These are phyloP conservation scores for Hylaeus anthracinus DNA, from an alignment of 1,140 invertebrate species.

Conservation along the genomic window DNA sequence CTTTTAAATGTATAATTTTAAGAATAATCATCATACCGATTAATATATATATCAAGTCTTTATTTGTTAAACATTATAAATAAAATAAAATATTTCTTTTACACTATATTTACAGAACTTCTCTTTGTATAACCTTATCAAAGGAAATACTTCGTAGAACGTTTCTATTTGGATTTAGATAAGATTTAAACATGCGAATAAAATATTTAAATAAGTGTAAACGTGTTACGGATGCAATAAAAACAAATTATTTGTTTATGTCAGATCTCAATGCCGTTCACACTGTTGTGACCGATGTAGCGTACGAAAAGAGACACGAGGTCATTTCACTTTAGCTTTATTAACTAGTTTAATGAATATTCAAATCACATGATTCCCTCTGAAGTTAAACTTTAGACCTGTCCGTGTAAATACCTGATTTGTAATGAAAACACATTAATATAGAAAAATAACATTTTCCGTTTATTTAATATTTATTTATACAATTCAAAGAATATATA, in stretches of 20 bases:
- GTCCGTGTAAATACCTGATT: slow-evolving; percentile 10
- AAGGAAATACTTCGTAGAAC: background rate
- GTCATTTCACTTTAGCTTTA: slow-evolving; percentile 9
- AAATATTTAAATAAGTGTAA: background rate
- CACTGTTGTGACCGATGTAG: background rate
- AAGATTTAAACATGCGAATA: background rate
- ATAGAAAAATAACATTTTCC: slow-evolving; percentile 32
- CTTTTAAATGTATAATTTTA: background rate
- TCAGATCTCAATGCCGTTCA: background rate
- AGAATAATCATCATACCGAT: background rate
- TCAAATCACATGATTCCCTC: background rate
- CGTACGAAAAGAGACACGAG: background rate
- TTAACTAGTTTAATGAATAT: background rate
- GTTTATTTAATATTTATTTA: slow-evolving; percentile 28
- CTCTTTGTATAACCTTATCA: background rate
- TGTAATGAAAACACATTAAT: background rate
- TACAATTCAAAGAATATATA: slow-evolving; percentile 22
- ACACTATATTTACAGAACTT: background rate
- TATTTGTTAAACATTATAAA: background rate
- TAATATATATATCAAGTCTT: background rate
- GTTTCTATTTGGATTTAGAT: background rate
- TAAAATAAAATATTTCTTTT: background rate
- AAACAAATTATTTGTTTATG: background rate
- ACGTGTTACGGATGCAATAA: background rate
- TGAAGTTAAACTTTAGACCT: background rate